Percentiles rank a stretch among this genome's conserved stretches.
phyloP scores from a whole-genome alignment of 1,140 invertebrate species.

The Venustaconcha ellipsiformis region DNA sequence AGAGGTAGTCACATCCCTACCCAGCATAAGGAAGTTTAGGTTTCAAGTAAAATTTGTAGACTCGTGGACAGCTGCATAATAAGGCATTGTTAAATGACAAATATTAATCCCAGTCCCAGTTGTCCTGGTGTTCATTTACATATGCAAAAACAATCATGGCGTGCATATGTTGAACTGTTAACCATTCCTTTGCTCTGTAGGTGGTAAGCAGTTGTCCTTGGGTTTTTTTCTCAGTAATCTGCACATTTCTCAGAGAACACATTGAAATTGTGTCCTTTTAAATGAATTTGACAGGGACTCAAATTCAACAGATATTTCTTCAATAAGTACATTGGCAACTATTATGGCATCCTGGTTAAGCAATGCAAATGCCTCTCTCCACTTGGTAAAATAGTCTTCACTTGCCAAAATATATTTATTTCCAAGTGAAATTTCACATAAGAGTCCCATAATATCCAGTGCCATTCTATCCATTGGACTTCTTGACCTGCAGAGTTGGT shows the following conservation, averaged over 20 bases:
- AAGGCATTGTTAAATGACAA: neutral
- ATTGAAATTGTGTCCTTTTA: neutral
- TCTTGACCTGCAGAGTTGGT: neutral
- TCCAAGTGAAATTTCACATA: conserved; percentile 38
- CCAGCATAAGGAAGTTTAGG: no score
- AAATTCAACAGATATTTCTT: neutral
- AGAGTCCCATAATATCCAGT: conserved; percentile 3
- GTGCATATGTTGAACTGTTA: neutral
- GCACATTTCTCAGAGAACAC: conserved; percentile 3
- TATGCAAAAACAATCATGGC: neutral
- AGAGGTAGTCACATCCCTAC: no score
- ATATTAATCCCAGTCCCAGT: conserved; percentile 35
- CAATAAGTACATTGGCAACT: conserved; percentile 9
- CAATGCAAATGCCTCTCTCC: neutral
- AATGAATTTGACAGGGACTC: neutral
- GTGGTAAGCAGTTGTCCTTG: conserved; percentile 9
- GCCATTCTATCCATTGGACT: conserved; percentile 2
- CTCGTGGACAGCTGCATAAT: no score
- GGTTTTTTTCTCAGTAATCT: neutral
- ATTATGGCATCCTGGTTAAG: conserved; percentile 9
- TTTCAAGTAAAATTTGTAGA: no score
- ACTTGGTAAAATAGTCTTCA: conserved; percentile 8
- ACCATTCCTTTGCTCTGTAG: conserved; percentile 14
- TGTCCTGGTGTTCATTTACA: conserved; percentile 33
- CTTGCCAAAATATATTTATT: conserved; percentile 8